phyloP scores from a whole-genome alignment of 2,797 vertebrate genomes.

The Antennarius maculatus region DNA sequence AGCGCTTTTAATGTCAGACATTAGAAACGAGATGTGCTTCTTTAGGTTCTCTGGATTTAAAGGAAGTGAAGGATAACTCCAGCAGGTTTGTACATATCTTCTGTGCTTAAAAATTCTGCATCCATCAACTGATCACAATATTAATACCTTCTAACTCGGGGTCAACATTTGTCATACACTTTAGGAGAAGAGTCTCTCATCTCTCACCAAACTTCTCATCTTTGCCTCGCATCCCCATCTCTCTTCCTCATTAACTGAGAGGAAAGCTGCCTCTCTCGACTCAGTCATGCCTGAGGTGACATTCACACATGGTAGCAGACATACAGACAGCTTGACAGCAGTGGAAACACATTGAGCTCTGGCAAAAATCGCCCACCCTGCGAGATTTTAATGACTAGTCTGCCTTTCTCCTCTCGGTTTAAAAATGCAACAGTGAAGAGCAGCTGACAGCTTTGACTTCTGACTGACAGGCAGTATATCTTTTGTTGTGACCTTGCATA shows the following conservation, averaged over 20 bases:
- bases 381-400: slow-evolving; percentile 75
- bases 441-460: slow-evolving; percentile 69
- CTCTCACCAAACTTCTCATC: slow-evolving; percentile 15
- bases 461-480: slow-evolving; percentile 82
- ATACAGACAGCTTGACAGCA: slow-evolving; percentile 72
- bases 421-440: slow-evolving; percentile 51
- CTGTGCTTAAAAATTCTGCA: background rate
- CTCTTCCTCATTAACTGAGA: slow-evolving; percentile 60
- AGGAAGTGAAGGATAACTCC: background rate
- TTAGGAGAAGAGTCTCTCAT: slow-evolving; percentile 3
- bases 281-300: slow-evolving; percentile 66
- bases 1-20: too few species aligned
- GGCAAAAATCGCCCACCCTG: slow-evolving; percentile 64
- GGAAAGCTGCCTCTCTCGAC: slow-evolving; percentile 46
- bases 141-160: slow-evolving; percentile 35
- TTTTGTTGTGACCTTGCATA: slow-evolving; percentile 69
- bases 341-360: slow-evolving; percentile 60
- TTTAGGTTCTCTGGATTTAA: slow-evolving; percentile 8
- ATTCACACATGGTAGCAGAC: slow-evolving; percentile 54
- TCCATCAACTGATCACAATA: slow-evolving; percentile 9
- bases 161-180: slow-evolving; percentile 24
- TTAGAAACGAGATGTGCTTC: background rate
- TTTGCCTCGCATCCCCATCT: slow-evolving; percentile 27
- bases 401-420: slow-evolving; percentile 45
- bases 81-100: background rate